Base-by-base conservation (phyloP, 2,888 invertebrate genomes). In the Suillia variegata region DNA sequence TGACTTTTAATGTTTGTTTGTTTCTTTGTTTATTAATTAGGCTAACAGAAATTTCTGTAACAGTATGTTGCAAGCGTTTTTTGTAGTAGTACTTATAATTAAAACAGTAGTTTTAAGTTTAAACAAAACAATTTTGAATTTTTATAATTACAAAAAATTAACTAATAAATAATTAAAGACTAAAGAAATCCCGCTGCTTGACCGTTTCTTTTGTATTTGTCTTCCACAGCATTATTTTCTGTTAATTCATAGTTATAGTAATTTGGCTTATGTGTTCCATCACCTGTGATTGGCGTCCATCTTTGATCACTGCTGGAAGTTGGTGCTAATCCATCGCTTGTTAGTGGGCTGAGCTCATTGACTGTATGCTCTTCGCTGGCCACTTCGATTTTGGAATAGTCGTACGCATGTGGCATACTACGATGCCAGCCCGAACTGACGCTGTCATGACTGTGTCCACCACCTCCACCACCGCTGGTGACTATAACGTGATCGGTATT, bases 401-500 rank as follows among this genome's bases (percentile, higher is more conserved):
- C n/a, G n/a, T 68, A 67, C 33, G 59, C 60, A 10, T 68, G 66
- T 34, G 74, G 78, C 70, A 75, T 75, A 57, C 77, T 78, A 42
- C 84, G 79, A 59, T 84, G 83, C 84, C 84, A 84, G 26, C 83
- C 81, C 49, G 69, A 67, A 49, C 74, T 75, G 8, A 50, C 58
- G 15, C 58, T 52, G 22, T 8, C 69, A 55, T 78, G 74, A 33
- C 83, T 77, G 52, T 74, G 70, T 0, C 67, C 65, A 18, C 70
- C 67, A 5, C 67, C 65, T 20, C 68, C 65, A 2, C 67, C 66
- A 6, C 67, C 63, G 1, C 67, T 83, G 1, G 86, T 64, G 6
- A 80, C 75, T 42, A 88, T 85, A 1, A 88, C 86, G 61, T 85
- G 86, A 13, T 84, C 80, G 2, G 74, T 68, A 57, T 65, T 73